Conservation (phyloP, 2,888 invertebrate genomes). For the Sicus ferrugineus region DNA sequence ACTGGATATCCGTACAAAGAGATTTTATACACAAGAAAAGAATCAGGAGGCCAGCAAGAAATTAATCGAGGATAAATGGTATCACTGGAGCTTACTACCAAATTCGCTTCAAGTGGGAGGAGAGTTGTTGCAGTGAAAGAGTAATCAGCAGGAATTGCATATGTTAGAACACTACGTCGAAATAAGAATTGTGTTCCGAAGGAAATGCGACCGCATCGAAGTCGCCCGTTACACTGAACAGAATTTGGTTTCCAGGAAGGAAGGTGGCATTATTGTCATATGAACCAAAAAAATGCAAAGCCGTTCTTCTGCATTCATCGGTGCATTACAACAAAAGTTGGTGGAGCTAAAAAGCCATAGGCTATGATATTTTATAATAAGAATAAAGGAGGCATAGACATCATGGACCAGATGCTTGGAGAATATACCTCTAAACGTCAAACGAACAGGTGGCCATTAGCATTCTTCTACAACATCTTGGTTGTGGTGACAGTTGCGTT, state of each 20-base stretch:
- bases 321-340: not conserved
- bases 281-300: slow-evolving; percentile 8
- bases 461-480: slow-evolving; percentile 11
- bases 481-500: not conserved
- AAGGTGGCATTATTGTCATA: not conserved
- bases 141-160: no score
- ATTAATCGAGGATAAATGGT: no score
- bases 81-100: no score
- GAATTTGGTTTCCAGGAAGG: not conserved
- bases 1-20: no score
- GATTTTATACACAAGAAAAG: no score
- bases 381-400: slow-evolving; percentile 27
- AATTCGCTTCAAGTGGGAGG: no score
- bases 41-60: no score
- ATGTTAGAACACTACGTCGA: no score
- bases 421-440: slow-evolving; percentile 21
- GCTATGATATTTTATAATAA: slow-evolving; percentile 16
- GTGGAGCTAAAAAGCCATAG: slow-evolving; percentile 10
- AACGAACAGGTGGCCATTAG: slow-evolving; percentile 23
- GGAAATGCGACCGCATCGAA: no score
- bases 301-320: slow-evolving; percentile 1
- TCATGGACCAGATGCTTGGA: slow-evolving; percentile 31
- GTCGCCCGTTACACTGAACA: not conserved
- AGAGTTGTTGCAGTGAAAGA: no score
- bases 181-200: no score